phyloP scores from a whole-genome alignment of 2,797 vertebrate species.

The Harpagifer antarcticus region DNA sequence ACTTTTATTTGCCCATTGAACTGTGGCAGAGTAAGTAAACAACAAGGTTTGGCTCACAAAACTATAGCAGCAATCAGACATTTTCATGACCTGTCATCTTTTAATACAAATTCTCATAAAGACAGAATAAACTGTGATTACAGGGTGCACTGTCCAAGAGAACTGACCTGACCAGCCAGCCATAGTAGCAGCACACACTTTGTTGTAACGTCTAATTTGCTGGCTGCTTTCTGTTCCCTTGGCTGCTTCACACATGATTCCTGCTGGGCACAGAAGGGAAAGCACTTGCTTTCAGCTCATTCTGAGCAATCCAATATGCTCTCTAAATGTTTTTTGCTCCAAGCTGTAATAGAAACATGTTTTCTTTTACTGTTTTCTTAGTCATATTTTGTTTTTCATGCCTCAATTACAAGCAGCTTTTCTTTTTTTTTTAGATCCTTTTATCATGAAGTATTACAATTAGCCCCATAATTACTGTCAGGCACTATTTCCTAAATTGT shows the following conservation, averaged over 20 bases:
- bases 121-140: slow-evolving; percentile 48
- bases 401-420: neutral
- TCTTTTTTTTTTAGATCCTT: neutral
- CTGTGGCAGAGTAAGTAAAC: slow-evolving; percentile 12
- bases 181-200: slow-evolving; percentile 30
- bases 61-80: slow-evolving; percentile 28
- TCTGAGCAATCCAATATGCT: slow-evolving; percentile 43
- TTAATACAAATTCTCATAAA: slow-evolving; percentile 22
- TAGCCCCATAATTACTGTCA: slow-evolving; percentile 9
- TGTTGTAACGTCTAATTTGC: slow-evolving; percentile 26
- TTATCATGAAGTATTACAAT: slow-evolving; percentile 3
- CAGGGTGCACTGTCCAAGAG: slow-evolving; percentile 40
- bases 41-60: slow-evolving; percentile 8
- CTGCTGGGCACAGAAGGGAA: slow-evolving; percentile 43
- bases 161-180: slow-evolving; percentile 29
- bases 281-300: slow-evolving; percentile 41
- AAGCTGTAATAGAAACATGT: slow-evolving; percentile 17
- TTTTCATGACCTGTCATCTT: slow-evolving; percentile 48
- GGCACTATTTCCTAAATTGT: slow-evolving; percentile 24
- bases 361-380: slow-evolving; percentile 15
- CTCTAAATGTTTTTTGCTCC: slow-evolving; percentile 24
- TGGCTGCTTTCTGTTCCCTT: slow-evolving; percentile 41
- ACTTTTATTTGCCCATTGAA: slow-evolving; percentile 20
- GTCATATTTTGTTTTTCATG: slow-evolving; percentile 30
- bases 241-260: slow-evolving; percentile 22